Percentiles rank a stretch among this genome's conserved stretches.
Conservation (phyloP, 2,888 invertebrate species). For the Hecatera dysodea region DNA sequence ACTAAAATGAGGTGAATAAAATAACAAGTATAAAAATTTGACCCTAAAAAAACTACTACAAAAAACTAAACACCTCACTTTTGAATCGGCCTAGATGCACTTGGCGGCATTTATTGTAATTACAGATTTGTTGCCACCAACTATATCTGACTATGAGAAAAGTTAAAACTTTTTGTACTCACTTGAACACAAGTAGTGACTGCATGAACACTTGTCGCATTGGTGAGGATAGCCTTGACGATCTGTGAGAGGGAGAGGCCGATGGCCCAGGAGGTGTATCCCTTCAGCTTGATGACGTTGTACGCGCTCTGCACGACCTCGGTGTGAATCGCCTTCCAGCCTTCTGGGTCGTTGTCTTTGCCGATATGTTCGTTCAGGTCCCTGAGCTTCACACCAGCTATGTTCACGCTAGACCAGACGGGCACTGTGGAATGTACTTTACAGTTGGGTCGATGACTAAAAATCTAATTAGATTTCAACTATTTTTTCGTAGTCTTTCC, state of each 20-base stretch:
- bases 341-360: constrained; percentile 93
- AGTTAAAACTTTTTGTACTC: constrained; percentile 21
- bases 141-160: no score
- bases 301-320: constrained; percentile 96
- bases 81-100: no score
- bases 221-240: constrained; percentile 93
- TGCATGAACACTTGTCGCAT: constrained; percentile 94
- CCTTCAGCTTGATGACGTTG: constrained; percentile 96
- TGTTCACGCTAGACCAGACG: constrained; percentile 98
- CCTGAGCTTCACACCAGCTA: constrained; percentile 96
- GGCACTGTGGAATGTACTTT: constrained; percentile 91
- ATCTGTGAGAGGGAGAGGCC: constrained; percentile 95
- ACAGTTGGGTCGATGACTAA: neutral
- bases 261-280: constrained; percentile 98
- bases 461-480: no score
- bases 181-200: constrained; percentile 95
- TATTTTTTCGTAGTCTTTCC: no score
- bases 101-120: no score
- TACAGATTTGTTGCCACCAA: no score
- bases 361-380: constrained; percentile 95
- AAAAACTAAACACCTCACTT: no score
- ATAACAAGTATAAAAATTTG: no score
- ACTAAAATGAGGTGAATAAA: no score
- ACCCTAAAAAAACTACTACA: no score
- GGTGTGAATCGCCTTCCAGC: constrained; percentile 95